phyloP scores from a whole-genome alignment of 2,113 vertebrate genomes.

The Callorhinus ursinus region DNA sequence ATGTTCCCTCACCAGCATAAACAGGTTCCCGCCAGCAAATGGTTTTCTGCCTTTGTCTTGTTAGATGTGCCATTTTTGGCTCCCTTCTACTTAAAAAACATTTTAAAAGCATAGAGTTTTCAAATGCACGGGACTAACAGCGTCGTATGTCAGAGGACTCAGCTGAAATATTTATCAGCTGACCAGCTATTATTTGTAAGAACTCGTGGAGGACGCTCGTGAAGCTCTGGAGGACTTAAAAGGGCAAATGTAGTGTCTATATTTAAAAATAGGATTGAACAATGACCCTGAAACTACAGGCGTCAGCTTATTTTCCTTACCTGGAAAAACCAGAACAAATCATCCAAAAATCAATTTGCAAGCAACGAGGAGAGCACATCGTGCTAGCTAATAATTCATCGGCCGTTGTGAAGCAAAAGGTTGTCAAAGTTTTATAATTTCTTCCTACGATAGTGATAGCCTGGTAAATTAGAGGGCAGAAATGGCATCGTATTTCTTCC shows the following conservation, averaged over 20 bases:
- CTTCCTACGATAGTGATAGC: conserved; percentile 34
- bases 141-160: not conserved
- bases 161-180: not conserved
- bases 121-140: not conserved
- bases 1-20: not conserved
- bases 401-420: not conserved
- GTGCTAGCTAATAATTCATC: conserved; percentile 65
- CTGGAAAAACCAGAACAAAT: conserved; percentile 77
- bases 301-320: conserved; percentile 76
- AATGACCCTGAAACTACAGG: conserved; percentile 43
- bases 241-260: conserved; percentile 46
- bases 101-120: not conserved
- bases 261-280: conserved; percentile 57
- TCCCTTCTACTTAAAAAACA: not conserved
- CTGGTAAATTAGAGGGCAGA: conserved; percentile 65
- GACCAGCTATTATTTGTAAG: not conserved
- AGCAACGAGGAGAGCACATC: not conserved
- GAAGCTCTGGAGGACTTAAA: not conserved
- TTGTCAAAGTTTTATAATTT: conserved; percentile 75
- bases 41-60: not conserved
- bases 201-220: not conserved
- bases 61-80: not conserved
- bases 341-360: conserved; percentile 80
- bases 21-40: not conserved
- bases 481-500: conserved; percentile 58